Base-by-base conservation (phyloP, 1,140 invertebrate genomes). In the Agraylea sexmaculata region DNA sequence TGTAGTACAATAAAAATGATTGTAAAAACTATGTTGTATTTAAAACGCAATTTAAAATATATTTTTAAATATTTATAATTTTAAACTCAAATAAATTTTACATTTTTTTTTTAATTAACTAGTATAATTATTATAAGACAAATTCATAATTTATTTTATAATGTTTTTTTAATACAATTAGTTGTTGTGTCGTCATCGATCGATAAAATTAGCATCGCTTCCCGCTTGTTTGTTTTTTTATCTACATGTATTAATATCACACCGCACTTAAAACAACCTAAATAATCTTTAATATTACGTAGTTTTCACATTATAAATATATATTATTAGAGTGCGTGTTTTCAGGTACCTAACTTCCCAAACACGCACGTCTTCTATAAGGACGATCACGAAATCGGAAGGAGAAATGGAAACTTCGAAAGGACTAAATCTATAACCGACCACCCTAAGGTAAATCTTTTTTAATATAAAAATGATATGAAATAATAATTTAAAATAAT, bases 291-390 rank as follows among this genome's bases (percentile, higher is more conserved):
- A n/a, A n/a, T n/a, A 31, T 22, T 4, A 4, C n/a, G 6, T 19
- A 36, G 7, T 28, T 29, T 17, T 15, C 18, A 3, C 6, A 11
- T 31, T 28, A 21, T 8, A 38, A 13, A 15, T 18, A 18, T 42
- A 37, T 32, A n/a, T 6, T 31, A 30, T 39, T 15, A 34, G 19
- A 5, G 32, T 5, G 49, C 46, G 28, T 32, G 35, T 46, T 46
- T 49, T 41, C 53, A 74, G 70, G 53, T 75, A 7, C 44, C 46
- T 18, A 66, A 62, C 18, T 72, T 74, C 43, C 57, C 57, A 1
- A 54, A 70, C 36, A 63, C 69, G 10, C 73, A 73, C 49, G 50
- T 60, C 15, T 66, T 78, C 51, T 53, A 56, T 32, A 70, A 70
- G 49, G 51, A 57, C 22, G 60, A 73, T 43, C 67, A 71, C 47